phyloP scores from a whole-genome alignment of 2,888 invertebrate species.

The Julus scandinavius region DNA sequence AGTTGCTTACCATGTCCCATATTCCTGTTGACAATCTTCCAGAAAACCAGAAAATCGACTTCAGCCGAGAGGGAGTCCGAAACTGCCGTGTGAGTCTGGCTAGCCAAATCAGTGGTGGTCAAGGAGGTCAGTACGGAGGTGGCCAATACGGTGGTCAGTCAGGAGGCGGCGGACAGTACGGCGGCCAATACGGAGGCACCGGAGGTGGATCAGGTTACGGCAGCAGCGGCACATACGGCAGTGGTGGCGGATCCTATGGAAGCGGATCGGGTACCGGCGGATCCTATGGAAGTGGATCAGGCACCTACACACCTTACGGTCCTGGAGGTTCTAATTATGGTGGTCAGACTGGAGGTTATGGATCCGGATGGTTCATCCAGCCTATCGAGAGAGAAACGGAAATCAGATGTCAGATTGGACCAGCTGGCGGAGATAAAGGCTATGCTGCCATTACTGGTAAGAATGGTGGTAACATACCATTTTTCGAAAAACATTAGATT shows the following conservation, averaged over 20 bases:
- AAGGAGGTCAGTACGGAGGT: slow-evolving; percentile 49
- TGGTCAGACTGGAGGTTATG: neutral
- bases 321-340: slow-evolving; percentile 49
- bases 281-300: neutral
- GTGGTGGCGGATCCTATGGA: slow-evolving; percentile 50
- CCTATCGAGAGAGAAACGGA: slow-evolving; percentile 51
- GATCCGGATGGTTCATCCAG: slow-evolving; percentile 53
- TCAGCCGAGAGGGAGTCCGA: slow-evolving; percentile 56
- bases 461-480: neutral
- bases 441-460: slow-evolving; percentile 78
- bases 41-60: slow-evolving; percentile 57
- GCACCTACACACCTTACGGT: neutral
- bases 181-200: slow-evolving; percentile 51
- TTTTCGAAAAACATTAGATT: neutral
- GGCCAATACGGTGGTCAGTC: slow-evolving; percentile 54
- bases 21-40: neutral
- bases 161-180: slow-evolving; percentile 56
- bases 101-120: slow-evolving; percentile 53
- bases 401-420: slow-evolving; percentile 57
- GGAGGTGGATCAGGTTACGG: slow-evolving; percentile 45
- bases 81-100: slow-evolving; percentile 55
- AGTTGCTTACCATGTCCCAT: neutral
- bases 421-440: slow-evolving; percentile 77
- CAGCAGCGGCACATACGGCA: slow-evolving; percentile 43
- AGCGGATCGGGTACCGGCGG: neutral